phyloP scores from a whole-genome alignment of 2,888 invertebrate species.

The Scaptomyza cyrtandrae region DNA sequence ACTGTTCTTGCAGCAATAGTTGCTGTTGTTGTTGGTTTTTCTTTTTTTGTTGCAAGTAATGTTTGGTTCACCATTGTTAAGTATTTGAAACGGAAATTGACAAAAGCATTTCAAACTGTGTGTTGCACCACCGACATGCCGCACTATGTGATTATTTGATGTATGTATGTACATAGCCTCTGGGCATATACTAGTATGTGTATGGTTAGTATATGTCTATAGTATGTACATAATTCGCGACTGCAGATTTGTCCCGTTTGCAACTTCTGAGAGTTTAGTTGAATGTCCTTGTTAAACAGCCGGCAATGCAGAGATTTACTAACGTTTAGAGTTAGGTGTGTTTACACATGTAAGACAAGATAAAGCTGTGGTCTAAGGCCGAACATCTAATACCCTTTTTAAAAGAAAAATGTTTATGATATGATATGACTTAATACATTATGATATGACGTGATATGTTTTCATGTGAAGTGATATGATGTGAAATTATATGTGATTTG shows the following conservation, averaged over 20 bases:
- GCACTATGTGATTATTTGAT: constrained; percentile 43
- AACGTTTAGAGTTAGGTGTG: neutral
- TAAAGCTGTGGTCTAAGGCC: neutral
- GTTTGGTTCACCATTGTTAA: constrained; percentile 51
- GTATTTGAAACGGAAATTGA: constrained; percentile 61
- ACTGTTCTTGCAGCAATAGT: constrained; percentile 15
- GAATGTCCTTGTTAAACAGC: constrained; percentile 13
- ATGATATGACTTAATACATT: neutral
- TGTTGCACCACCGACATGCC: constrained; percentile 18
- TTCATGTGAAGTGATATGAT: neutral
- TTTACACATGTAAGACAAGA: neutral
- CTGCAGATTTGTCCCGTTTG: neutral
- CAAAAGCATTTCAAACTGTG: constrained; percentile 44
- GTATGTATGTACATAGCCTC: neutral
- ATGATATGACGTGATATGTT: neutral
- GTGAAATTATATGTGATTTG: neutral
- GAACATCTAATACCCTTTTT: neutral
- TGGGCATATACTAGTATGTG: neutral
- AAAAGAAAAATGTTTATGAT: neutral
- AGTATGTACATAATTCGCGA: constrained; percentile 1
- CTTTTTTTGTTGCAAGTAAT: constrained; percentile 18
- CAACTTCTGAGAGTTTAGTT: neutral
- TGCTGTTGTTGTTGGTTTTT: constrained; percentile 25
- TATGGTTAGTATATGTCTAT: neutral
- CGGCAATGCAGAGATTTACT: constrained; percentile 2